Conservation (phyloP, 1,140 invertebrate genomes). For the Drosophila nannoptera region DNA sequence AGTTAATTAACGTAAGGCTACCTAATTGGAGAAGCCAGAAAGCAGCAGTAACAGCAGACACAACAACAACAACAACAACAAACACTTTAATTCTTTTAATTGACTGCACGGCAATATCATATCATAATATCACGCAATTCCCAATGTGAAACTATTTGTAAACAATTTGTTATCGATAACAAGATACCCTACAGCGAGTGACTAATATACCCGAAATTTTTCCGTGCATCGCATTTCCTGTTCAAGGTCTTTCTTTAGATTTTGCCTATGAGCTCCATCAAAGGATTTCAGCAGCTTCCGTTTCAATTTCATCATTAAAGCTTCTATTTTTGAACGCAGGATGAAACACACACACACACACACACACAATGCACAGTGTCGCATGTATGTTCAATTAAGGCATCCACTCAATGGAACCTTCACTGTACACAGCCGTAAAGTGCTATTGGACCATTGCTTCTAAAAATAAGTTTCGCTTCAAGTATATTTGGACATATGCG, state of each 20-base stretch:
- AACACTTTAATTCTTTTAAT: constrained; percentile 22
- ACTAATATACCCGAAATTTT: no score
- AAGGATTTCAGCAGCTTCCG: no score
- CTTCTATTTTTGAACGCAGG: no score
- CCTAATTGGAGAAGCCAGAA: constrained; percentile 49
- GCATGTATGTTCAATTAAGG: no score
- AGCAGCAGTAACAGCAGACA: constrained; percentile 22
- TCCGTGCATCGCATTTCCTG: background rate
- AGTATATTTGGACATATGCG: constrained; percentile 26
- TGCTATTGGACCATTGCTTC: background rate
- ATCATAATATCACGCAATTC: constrained; percentile 33
- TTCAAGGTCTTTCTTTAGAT: no score
- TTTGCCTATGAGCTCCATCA: no score
- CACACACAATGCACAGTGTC: no score
- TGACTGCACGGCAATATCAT: constrained; percentile 29
- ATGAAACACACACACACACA: no score
- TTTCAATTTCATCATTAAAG: no score
- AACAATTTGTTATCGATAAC: background rate
- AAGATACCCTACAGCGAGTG: background rate
- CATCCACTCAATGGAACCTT: background rate
- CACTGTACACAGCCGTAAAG: constrained; percentile 1
- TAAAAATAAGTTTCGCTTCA: constrained; percentile 27
- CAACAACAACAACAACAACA: constrained; percentile 21
- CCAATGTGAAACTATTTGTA: constrained; percentile 4
- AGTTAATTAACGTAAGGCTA: constrained; percentile 58